Percentiles rank a stretch among this genome's conserved stretches.
phyloP scores from a whole-genome alignment of 2,113 vertebrate genomes.

The Symphodus melops region DNA sequence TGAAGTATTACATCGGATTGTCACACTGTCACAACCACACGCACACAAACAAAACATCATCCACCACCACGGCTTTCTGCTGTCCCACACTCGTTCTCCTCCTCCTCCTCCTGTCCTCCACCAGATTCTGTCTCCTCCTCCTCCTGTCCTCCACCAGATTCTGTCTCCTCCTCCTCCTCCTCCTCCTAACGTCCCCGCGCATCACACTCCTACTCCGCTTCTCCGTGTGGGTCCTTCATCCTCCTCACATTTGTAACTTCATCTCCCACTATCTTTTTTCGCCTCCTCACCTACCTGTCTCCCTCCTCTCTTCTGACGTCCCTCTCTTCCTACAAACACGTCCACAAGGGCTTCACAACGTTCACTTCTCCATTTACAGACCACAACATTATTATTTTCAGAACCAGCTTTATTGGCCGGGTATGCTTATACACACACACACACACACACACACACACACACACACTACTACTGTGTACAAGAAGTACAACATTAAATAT shows the following conservation, averaged over 20 bases:
- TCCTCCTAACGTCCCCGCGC: constrained; percentile 4
- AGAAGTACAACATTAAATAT: too few relatives aligned
- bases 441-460: too few relatives aligned
- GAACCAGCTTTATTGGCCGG: too few relatives aligned
- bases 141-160: neutral
- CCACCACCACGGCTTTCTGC: neutral
- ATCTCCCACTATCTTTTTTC: constrained; percentile 10
- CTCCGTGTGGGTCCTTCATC: neutral
- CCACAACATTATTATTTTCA: too few relatives aligned
- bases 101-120: neutral
- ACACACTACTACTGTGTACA: too few relatives aligned
- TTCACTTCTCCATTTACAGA: too few relatives aligned
- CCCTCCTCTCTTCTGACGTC: neutral
- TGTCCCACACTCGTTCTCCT: constrained; percentile 10
- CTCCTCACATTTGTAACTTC: constrained; percentile 14
- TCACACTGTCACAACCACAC: constrained; percentile 30
- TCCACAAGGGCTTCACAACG: neutral
- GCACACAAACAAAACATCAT: constrained; percentile 7
- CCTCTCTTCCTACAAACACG: neutral
- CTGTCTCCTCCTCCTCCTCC: neutral
- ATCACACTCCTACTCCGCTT: constrained; percentile 7
- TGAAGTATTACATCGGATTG: constrained; percentile 58
- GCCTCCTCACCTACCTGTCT: constrained; percentile 3
- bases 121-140: constrained; percentile 2
- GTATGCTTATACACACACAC: too few relatives aligned